phyloP scores from a whole-genome alignment of 2,797 vertebrate species.

The Brachymystax lenok region DNA sequence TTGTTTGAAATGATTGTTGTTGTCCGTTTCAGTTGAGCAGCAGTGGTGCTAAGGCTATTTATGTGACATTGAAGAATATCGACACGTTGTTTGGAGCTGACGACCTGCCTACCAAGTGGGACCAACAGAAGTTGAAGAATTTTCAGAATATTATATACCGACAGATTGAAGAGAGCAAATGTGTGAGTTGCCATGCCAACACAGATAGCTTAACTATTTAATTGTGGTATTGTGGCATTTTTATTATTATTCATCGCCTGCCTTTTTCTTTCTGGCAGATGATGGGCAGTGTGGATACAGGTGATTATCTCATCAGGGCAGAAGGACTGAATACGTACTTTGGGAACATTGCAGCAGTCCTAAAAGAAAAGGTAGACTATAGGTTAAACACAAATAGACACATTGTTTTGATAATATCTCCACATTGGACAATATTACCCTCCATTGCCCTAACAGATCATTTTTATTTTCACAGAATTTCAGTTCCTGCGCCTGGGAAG shows the following conservation, averaged over 20 bases:
- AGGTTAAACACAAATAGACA: no score
- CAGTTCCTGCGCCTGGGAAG: no score
- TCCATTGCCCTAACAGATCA: background rate
- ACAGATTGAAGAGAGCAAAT: background rate
- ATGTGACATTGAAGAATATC: background rate
- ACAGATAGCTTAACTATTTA: no score
- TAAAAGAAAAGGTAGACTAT: background rate
- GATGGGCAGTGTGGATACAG: no score
- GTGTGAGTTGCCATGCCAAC: no score
- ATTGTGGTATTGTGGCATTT: no score
- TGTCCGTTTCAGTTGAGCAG: background rate
- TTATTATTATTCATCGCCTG: background rate
- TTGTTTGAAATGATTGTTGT: background rate
- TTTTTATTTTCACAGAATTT: background rate
- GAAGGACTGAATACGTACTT: no score
- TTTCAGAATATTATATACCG: background rate
- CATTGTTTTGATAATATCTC: background rate
- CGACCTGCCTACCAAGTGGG: background rate
- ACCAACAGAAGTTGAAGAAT: background rate
- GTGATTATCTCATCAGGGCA: no score
- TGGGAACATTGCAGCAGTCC: no score
- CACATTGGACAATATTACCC: background rate
- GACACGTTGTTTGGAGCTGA: background rate
- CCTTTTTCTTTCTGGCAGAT: no score
- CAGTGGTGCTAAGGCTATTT: background rate